Evolutionary conservation across 1,140 invertebrate species (phyloP).

Genomic region (Danaus plexippus): DNA sequence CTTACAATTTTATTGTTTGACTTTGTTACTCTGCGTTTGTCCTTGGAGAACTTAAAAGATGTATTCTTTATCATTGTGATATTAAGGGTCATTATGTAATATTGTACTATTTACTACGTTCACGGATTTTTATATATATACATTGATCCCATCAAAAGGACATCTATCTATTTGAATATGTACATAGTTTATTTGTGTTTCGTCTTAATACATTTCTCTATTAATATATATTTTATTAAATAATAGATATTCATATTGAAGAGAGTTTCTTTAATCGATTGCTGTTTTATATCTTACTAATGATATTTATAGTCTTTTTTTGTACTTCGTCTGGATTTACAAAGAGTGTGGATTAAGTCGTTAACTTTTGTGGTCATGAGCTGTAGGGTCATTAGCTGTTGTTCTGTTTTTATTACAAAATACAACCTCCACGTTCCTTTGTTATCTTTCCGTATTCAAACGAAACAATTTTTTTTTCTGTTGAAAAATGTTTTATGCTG

Average conservation of each 20-base stretch:
- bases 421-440: constrained; percentile 11
- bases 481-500: neutral
- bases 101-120: constrained; percentile 6
- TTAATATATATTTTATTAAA: too few species aligned
- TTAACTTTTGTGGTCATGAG: constrained; percentile 25
- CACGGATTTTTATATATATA: constrained; percentile 5
- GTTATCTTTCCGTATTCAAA: constrained; percentile 8
- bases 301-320: too few species aligned
- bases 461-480: constrained; percentile 1
- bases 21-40: constrained; percentile 40
- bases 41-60: constrained; percentile 18
- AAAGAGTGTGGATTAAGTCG: constrained; percentile 39
- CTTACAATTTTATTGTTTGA: constrained; percentile 52
- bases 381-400: constrained; percentile 17
- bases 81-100: constrained; percentile 21
- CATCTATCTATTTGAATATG: too few species aligned
- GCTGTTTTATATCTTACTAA: too few species aligned
- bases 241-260: too few species aligned
- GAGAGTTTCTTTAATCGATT: too few species aligned
- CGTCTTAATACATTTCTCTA: too few species aligned
- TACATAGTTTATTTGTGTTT: too few species aligned
- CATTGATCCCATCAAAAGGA: too few species aligned
- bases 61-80: constrained; percentile 22
- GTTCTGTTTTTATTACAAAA: constrained; percentile 14
- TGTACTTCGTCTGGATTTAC: constrained; percentile 13